Evolutionary conservation across 2,797 vertebrate species (phyloP).

Genomic region (Eleutherodactylus coqui): DNA sequence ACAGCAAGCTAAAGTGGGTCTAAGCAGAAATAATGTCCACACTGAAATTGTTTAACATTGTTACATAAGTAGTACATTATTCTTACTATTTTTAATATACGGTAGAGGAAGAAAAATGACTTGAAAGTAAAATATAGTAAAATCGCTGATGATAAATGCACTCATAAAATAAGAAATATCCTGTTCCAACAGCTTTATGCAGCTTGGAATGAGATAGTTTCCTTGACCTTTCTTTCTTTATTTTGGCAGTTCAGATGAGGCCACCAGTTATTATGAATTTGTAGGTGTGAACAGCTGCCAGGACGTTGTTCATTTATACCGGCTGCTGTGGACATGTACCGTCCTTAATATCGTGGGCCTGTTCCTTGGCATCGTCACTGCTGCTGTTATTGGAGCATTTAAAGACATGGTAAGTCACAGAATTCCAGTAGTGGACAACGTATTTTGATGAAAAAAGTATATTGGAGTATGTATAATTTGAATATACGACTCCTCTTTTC

Average conservation of each 20-base stretch:
- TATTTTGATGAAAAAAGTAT: no score
- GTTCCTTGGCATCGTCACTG: conserved; percentile 87
- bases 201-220: background rate
- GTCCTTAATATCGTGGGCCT: conserved; percentile 85
- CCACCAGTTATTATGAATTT: conserved; percentile 83
- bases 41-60: no score
- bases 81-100: background rate
- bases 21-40: no score
- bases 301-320: conserved; percentile 88
- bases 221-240: conserved; percentile 32
- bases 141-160: background rate
- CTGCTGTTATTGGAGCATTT: conserved; percentile 92
- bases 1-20: no score
- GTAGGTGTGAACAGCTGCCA: conserved; percentile 85
- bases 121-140: background rate
- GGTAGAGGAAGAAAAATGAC: background rate
- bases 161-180: background rate
- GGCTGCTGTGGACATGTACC: conserved; percentile 89
- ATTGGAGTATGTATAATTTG: no score
- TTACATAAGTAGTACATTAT: no score
- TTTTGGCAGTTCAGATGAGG: conserved; percentile 77
- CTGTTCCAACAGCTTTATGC: conserved; percentile 1
- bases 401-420: conserved; percentile 85
- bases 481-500: no score
- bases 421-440: no score